Base-by-base conservation (phyloP, 2,113 vertebrate species). In the Tyrannus savana region DNA sequence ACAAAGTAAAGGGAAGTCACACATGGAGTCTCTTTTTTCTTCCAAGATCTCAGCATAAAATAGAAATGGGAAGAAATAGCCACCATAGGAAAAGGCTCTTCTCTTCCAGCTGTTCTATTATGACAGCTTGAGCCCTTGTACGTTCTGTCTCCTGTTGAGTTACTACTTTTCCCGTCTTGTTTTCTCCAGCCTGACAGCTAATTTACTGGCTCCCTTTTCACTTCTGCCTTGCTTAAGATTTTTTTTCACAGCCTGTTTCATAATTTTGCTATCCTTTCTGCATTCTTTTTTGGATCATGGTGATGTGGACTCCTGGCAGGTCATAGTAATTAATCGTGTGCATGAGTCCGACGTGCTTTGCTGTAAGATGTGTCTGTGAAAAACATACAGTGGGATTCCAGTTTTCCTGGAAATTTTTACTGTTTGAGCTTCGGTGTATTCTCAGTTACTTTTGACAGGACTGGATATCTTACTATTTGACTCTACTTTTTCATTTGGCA, bases 91-190 rank as follows among this genome's bases (percentile, higher is more conserved):
- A 96, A 89, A 80, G 69, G 28, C 5, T 84, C 35, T 75, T 79
- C 68, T 84, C 33, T 94, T 96, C 87, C 87, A 96, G 52, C 63
- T 94, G 55, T 31, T 93, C 72, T 96, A 71, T 95, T 93, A 94
- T 78, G 97, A 98, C 58, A 98, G 98, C 95, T 98, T 98, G 92
- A 99, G 76, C 23, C 98, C 97, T 68, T 98, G 98, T 85, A 98
- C 3, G 12, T 98, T 99, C 11, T 95, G 97, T 72, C 96, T 97
- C 67, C 98, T 13, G 13, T 91, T 97, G 84, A 98, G 82, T 96
- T 98, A 94, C 91, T 98, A 97, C 72, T 98, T 98, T 96, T 98
- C 98, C 96, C 98, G 98, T 83, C 97, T 96, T 46, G 83, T 97
- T 87, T 98, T 99, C 89, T 98, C 98, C n/a, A 87, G 75, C 81